These are phyloP conservation scores for Theodoxus fluviatilis DNA, from an alignment of 2,888 invertebrate species.

Conservation along the genomic window DNA sequence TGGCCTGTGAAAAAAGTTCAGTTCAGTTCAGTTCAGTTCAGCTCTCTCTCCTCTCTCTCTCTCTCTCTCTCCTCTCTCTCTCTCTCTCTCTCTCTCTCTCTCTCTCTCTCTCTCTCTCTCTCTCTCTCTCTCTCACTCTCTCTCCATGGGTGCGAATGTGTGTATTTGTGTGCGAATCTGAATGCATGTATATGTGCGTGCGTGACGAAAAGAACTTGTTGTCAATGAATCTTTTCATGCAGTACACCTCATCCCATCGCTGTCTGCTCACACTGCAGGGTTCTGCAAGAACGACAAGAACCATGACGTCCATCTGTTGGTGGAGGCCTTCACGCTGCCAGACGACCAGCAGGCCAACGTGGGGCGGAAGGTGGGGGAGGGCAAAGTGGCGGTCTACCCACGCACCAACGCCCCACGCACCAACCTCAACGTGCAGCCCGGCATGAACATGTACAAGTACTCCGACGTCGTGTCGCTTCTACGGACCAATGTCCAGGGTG, in stretches of 20 bases:
- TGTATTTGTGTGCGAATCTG: neutral
- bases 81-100: too few relatives aligned
- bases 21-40: too few relatives aligned
- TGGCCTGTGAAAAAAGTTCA: too few relatives aligned
- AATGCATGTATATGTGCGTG: too few relatives aligned
- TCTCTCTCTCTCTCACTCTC: too few relatives aligned
- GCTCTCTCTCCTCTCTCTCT: too few relatives aligned
- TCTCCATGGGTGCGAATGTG: neutral
- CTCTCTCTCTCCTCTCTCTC: too few relatives aligned
- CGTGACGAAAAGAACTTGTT: too few relatives aligned
- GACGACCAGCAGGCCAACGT: slow-evolving; percentile 36
- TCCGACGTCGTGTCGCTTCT: slow-evolving; percentile 52
- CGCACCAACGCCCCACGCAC: slow-evolving; percentile 55
- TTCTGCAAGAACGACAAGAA: slow-evolving; percentile 61
- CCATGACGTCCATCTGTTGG: slow-evolving; percentile 56
- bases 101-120: too few relatives aligned
- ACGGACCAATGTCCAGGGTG: slow-evolving; percentile 36
- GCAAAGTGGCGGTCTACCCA: slow-evolving; percentile 60
- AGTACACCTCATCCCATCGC: too few relatives aligned
- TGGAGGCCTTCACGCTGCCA: slow-evolving; percentile 53
- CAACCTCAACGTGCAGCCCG: slow-evolving; percentile 48
- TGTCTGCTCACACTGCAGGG: too few relatives aligned
- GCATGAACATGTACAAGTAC: slow-evolving; percentile 54
- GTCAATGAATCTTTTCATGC: too few relatives aligned
- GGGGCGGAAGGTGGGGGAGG: slow-evolving; percentile 55